Evolutionary conservation across 2,797 vertebrate genomes (phyloP), one percentile per base, ranked within the genome.

Genomic region (Mallotus villosus): DNA sequence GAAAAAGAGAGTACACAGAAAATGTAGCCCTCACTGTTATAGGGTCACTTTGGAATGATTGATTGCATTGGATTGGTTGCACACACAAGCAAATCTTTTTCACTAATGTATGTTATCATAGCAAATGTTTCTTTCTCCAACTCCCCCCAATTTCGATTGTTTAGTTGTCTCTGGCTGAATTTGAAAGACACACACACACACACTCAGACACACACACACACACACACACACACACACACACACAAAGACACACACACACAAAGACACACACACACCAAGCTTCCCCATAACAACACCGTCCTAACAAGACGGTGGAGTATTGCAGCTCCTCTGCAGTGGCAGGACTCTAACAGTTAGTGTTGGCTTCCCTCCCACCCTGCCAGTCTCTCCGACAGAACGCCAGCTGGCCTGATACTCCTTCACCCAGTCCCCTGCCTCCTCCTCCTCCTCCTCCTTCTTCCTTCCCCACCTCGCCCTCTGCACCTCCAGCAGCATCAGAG

Each of bases 331-430:
- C 71, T 0, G 78, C 74, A 32, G 78, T 81, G 79, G 79, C 83
- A 84, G 63, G 63, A 53, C 76, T 82, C 78, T 78, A 74, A 82
- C 85, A 78, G 81, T 81, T 63, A 63, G 4, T 63, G 76, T 73
- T 89, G 82, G 82, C 83, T 63, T 53, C 59, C 75, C 81, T 87
- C 79, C 80, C 74, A 78, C 65, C 71, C 70, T 70, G 70, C 65
- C 46, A 53, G 6, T 32, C 71, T 76, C 69, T 85, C 76, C 78
- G 63, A 75, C 6, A 46, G 72, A 71, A 80, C 22, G 67, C 87
- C 85, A 88, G 85, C 86, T 87, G 87, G 84, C 84, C 73, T n/a
- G 49, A 72, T 70, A 72, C 81, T 67, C 78, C 79, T 19, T 8
- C 62, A 16, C 29, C 61, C 51, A 41, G 34, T 49, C 24, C 41